phyloP scores from a whole-genome alignment of 2,113 vertebrate species.

The Calidris pugnax region DNA sequence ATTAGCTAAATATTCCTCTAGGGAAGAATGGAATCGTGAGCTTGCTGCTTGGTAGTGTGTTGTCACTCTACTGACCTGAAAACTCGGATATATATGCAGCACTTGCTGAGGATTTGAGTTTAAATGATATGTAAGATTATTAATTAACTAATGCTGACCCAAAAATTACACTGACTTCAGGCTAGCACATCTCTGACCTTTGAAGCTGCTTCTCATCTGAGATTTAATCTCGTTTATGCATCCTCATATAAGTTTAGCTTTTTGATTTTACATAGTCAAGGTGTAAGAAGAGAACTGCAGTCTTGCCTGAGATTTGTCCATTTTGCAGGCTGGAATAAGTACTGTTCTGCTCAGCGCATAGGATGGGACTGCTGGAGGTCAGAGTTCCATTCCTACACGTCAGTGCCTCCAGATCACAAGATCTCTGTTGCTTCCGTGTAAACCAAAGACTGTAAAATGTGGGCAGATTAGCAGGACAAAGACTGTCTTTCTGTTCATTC shows the following conservation, averaged over 20 bases:
- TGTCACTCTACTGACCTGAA: neutral
- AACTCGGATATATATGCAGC: neutral
- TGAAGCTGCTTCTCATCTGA: slow-evolving; percentile 19
- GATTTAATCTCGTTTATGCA: neutral
- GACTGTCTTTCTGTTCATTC: neutral
- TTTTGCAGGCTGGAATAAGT: neutral
- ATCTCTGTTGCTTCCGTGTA: neutral
- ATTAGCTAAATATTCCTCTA: slow-evolving; percentile 21
- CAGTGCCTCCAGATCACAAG: neutral
- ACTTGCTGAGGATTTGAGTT: slow-evolving; percentile 8
- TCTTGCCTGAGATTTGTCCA: neutral
- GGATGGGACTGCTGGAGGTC: neutral
- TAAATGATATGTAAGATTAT: slow-evolving; percentile 54
- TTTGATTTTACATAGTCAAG: neutral
- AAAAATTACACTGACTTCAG: slow-evolving; percentile 55
- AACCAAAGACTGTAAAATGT: neutral
- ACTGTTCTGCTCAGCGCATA: neutral
- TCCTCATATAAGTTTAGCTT: neutral
- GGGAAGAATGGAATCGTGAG: neutral
- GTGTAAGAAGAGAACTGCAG: neutral
- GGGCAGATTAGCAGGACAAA: neutral
- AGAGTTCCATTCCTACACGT: neutral
- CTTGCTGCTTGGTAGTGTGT: neutral
- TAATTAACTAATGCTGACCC: slow-evolving; percentile 55
- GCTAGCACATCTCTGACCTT: slow-evolving; percentile 46